Conservation (phyloP, 2,113 vertebrate genomes). For the Desmodus rotundus region DNA sequence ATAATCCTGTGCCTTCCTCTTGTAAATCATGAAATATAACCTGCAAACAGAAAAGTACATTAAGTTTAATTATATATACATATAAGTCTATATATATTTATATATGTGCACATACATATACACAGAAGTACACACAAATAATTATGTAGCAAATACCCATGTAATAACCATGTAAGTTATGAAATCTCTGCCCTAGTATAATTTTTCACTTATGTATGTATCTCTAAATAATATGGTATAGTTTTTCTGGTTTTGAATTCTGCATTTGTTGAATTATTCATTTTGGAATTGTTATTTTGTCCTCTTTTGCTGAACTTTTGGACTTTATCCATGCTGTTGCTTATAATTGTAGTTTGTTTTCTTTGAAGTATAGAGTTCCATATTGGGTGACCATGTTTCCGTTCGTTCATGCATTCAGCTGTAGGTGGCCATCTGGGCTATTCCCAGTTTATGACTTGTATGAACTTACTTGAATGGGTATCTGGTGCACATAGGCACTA, state of each 20-base stretch:
- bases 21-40: constrained; percentile 24
- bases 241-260: constrained; percentile 5
- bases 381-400: not conserved
- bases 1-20: not conserved
- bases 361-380: not conserved
- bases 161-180: not conserved
- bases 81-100: not conserved
- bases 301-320: not conserved
- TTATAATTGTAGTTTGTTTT: not conserved
- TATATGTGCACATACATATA: not conserved
- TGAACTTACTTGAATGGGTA: not conserved
- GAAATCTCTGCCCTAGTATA: not conserved
- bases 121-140: not conserved
- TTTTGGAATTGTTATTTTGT: not conserved
- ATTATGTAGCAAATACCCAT: not conserved
- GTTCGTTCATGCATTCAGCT: not conserved
- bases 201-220: not conserved
- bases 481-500: not conserved
- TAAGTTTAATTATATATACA: not conserved
- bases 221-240: not conserved
- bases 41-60: not conserved
- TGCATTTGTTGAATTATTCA: not conserved
- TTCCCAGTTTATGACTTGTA: not conserved
- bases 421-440: not conserved
- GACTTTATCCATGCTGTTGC: not conserved